Base-by-base conservation (phyloP, 2,797 vertebrate genomes). In the Takifugu rubripes region DNA sequence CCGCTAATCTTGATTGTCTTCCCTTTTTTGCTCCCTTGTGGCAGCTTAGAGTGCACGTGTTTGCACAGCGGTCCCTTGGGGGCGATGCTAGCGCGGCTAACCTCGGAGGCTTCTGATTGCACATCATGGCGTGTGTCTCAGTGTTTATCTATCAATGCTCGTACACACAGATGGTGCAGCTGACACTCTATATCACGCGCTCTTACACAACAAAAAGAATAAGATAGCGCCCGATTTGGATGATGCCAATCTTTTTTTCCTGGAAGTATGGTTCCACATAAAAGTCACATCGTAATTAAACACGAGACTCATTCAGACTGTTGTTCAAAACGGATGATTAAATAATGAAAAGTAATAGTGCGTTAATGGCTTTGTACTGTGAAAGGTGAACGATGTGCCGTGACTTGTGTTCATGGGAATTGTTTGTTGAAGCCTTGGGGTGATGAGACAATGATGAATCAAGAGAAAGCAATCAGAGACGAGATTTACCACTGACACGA, bases 1-100 rank as follows among this genome's bases (percentile, higher is more conserved):
- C 63, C 7, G 66, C 71, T 83, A 62, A 90, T 91, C 88, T 84
- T 81, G 87, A 89, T 90, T 88, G 87, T 87, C 81, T 87, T 84
- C 83, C 66, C 63, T 71, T 79, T 79, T 72, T 81, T 27, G 62
- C 87, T 87, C 80, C 82, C 84, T 76, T 84, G 84, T 87, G 82
- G 75, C 74, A 29, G 75, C 75, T 74, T 61, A 50, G 66, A 62
- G 76, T 68, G 78, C 83, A 68, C 89, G 82, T 89, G 90, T 90
- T 88, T 81, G 79, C 84, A 87, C 88, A 89, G 73, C 62, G 45
- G 77, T 78, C 83, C 82, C 84, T 71, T 24, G 74, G 81, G 86
- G 82, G 74, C 66, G 72, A 76, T 63, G 70, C 72, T 72, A 57
- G 79, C 55, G 68, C 71, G 64, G 77, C 77, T 78, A 70, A 84